Base-by-base conservation (phyloP, 2,888 invertebrate species). In the Catocala nupta region DNA sequence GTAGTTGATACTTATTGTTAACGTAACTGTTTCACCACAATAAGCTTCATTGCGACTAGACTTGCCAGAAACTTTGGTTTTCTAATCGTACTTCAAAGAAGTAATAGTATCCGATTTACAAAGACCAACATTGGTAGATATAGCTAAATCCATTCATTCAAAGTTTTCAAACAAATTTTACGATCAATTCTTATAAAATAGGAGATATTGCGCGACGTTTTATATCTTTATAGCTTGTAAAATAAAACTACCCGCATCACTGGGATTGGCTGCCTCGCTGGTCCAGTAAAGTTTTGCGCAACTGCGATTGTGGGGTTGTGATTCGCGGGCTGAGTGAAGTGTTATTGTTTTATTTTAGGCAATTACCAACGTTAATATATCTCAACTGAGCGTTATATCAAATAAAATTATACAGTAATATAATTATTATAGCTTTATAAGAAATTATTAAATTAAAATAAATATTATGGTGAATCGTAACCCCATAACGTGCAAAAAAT, bases 151-250 rank as follows among this genome's bases (percentile, higher is more conserved):
- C 62, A 53, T 62, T 51, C 54, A 69, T 54, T 63, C 53, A 44
- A 70, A 66, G 34, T 70, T 66, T 55, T 42, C 50, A 66, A 70
- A 70, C 70, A 62, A 69, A 59, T 61, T 65, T 65, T 45, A 66
- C 56, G 70, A 57, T 59, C 55, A n/a, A 47, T 50, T 45, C 59
- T 57, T 66, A 67, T 70, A 70, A 59, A 67, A 11, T 45, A 16
- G 55, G 8, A 57, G 55, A 57, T 70, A 58, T 43, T 48, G 12
- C 52, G 36, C 63, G 59, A 59, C 59, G 59, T 70, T 70, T 70
- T 70, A 70, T 59, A 53, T 56, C 51, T 67, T 59, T 59, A 70
- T 56, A 59, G 39, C 36, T 12, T 33, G 11, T 34, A 36, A 51
- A 36, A 51, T 51, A 51, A 51, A 51, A 51, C 36, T 36, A 49